phyloP scores from a whole-genome alignment of 1,140 invertebrate species.

The Drosophila bifasciata region DNA sequence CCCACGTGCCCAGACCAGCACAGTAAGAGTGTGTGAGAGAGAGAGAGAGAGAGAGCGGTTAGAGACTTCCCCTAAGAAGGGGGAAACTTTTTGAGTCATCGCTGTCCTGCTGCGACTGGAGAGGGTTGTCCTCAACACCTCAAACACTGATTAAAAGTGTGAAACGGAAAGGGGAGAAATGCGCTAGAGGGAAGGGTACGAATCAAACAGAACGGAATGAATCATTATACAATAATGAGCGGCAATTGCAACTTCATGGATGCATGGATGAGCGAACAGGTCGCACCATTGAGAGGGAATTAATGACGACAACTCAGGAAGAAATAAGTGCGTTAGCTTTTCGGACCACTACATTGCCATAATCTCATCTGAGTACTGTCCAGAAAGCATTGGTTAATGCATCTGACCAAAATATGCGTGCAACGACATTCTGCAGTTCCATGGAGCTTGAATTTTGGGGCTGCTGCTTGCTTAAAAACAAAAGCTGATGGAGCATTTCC shows the following conservation, averaged over 20 bases:
- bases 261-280: too few species aligned
- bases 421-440: too few species aligned
- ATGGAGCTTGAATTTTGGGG: too few species aligned
- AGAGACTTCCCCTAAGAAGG: constrained; percentile 13
- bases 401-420: too few species aligned
- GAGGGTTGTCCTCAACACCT: constrained; percentile 49
- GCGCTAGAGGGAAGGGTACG: background rate
- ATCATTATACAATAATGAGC: constrained; percentile 23
- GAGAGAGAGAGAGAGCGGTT: background rate
- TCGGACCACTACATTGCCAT: too few species aligned
- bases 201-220: background rate
- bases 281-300: too few species aligned
- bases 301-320: too few species aligned
- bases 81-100: constrained; percentile 36
- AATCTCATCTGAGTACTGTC: too few species aligned
- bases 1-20: constrained; percentile 49
- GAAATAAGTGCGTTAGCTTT: too few species aligned
- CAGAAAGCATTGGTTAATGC: too few species aligned
- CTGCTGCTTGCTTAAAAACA: too few species aligned
- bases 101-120: constrained; percentile 61
- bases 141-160: constrained; percentile 53
- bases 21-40: constrained; percentile 15
- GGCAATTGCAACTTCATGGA: constrained; percentile 28
- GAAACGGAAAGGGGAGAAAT: constrained; percentile 17
- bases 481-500: too few species aligned